Evolutionary conservation across 2,888 invertebrate species (phyloP).

Genomic region (Ceriagrion tenellum): DNA sequence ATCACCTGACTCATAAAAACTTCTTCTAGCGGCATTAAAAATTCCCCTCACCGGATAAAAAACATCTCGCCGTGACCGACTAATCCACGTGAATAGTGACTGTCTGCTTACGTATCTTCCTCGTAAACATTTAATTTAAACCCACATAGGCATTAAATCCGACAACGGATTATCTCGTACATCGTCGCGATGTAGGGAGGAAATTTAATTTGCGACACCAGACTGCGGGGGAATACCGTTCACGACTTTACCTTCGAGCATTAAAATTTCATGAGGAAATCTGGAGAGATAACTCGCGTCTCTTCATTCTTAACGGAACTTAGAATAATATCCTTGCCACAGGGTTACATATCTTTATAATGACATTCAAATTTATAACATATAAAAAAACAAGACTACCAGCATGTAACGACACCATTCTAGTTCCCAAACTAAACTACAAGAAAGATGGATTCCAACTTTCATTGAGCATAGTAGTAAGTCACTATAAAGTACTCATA

Average conservation of each 20-base stretch:
- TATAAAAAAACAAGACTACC: neutral
- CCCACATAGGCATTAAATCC: neutral
- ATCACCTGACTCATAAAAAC: neutral
- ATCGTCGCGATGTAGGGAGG: neutral
- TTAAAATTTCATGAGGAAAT: neutral
- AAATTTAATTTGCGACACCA: neutral
- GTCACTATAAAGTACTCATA: neutral
- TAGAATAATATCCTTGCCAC: neutral
- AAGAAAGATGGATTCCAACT: neutral
- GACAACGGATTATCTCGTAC: neutral
- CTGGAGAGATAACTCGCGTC: neutral
- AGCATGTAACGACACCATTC: neutral
- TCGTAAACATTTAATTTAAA: neutral
- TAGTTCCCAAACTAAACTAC: neutral
- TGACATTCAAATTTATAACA: neutral
- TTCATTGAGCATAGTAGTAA: neutral
- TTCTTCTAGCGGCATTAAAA: neutral
- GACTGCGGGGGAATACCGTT: neutral
- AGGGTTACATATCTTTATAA: neutral
- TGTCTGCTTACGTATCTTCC: neutral
- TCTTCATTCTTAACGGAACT: neutral
- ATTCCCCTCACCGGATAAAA: neutral
- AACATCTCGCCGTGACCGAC: neutral
- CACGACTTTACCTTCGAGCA: neutral
- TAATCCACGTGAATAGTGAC: neutral